Evolutionary conservation across 2,888 invertebrate species (phyloP).

Genomic region (Mimumesa dahlbomi): DNA sequence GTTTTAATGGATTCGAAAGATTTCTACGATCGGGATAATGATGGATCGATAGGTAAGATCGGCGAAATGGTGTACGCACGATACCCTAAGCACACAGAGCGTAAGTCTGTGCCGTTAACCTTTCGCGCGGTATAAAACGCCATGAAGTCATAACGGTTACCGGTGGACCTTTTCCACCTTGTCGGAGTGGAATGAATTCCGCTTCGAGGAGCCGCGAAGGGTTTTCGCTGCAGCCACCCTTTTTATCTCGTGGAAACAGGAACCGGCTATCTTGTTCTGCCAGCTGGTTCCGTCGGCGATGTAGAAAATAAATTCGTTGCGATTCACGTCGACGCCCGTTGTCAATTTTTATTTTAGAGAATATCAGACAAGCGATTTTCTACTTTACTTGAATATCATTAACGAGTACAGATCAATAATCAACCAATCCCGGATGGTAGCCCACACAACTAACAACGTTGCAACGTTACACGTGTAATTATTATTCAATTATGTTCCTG

Average conservation of each 20-base stretch:
- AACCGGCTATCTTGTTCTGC: constrained; percentile 48
- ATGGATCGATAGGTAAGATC: constrained; percentile 13
- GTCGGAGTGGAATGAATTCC: constrained; percentile 53
- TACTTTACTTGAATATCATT: too few relatives aligned
- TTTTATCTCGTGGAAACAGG: constrained; percentile 42
- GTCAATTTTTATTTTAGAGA: too few relatives aligned
- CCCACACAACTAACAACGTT: too few relatives aligned
- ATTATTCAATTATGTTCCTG: too few relatives aligned
- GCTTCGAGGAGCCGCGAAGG: constrained; percentile 42
- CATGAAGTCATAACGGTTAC: constrained; percentile 63
- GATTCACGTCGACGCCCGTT: too few relatives aligned
- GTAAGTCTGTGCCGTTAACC: constrained; percentile 53
- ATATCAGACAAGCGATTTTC: too few relatives aligned
- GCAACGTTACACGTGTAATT: too few relatives aligned
- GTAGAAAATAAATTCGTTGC: constrained; percentile 38
- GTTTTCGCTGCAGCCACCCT: constrained; percentile 29
- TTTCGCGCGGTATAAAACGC: constrained; percentile 48
- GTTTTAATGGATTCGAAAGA: too few relatives aligned
- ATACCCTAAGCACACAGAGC: constrained; percentile 42
- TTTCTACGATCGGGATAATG: too few relatives aligned
- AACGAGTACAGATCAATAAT: too few relatives aligned
- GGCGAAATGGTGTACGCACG: constrained; percentile 16
- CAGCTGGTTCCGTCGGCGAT: constrained; percentile 41
- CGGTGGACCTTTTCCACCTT: constrained; percentile 48
- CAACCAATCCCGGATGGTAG: too few relatives aligned